Conservation (phyloP, 2,113 vertebrate species). For the Sphaerodactylus townsendi region DNA sequence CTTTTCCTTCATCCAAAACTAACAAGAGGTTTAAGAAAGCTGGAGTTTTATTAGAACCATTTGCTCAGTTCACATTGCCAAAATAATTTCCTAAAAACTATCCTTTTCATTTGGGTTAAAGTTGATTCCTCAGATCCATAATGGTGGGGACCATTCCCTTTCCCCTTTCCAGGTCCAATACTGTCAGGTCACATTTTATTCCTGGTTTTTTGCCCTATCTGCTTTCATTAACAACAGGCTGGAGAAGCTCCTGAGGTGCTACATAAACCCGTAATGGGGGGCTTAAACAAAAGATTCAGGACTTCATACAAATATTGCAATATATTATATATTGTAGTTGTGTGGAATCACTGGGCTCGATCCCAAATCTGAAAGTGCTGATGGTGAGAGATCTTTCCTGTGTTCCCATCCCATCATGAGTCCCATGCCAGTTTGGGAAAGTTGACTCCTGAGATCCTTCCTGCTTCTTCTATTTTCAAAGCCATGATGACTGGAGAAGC, state of each 20-base stretch:
- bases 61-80: conserved; percentile 68
- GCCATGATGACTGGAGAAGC: no score
- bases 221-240: not conserved
- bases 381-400: no score
- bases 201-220: not conserved
- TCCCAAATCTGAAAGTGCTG: no score
- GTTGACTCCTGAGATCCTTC: no score
- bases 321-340: not conserved
- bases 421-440: no score
- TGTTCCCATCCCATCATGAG: no score
- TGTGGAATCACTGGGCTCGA: conserved; percentile 5
- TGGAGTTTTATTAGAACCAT: conserved; percentile 76
- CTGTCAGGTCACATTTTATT: conserved; percentile 38
- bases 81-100: conserved; percentile 72
- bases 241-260: not conserved
- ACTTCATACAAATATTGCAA: not conserved
- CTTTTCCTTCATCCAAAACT: conserved; percentile 71
- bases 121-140: conserved; percentile 65
- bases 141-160: conserved; percentile 59
- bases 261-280: not conserved
- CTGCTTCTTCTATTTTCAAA: no score
- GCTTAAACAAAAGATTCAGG: conserved; percentile 4
- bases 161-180: conserved; percentile 37
- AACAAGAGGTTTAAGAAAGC: conserved; percentile 68
- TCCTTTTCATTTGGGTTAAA: conserved; percentile 72